Conservation (phyloP, 37 sponge, comb jelly and placozoan genomes). For the Petrosia ficiformis region DNA sequence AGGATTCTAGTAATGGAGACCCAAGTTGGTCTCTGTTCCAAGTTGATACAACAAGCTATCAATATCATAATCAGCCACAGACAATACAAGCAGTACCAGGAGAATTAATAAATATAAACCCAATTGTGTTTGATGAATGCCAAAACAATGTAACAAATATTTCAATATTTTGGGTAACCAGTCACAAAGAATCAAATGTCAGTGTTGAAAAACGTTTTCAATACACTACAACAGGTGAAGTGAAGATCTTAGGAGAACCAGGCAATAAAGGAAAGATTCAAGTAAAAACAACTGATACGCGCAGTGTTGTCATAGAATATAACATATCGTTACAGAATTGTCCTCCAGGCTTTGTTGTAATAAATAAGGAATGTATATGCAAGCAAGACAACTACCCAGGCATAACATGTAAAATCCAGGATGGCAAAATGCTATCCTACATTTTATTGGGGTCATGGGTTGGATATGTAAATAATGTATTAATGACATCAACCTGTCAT, state of each 20-base stretch:
- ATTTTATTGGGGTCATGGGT: neutral
- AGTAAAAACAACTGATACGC: neutral
- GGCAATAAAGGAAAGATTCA: neutral
- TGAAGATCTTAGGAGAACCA: neutral
- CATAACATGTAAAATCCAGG: neutral
- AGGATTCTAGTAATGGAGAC: no score
- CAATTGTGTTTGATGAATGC: neutral
- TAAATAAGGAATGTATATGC: neutral
- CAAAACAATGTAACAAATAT: neutral
- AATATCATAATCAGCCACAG: no score
- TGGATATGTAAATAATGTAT: neutral
- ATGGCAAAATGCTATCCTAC: no score
- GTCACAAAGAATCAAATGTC: neutral
- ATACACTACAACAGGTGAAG: neutral
- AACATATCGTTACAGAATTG: neutral
- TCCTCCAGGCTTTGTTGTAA: conserved; percentile 11
- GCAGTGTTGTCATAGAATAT: neutral
- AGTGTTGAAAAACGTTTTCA: neutral
- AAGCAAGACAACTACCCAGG: neutral
- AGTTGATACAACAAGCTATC: no score
- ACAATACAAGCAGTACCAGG: neutral
- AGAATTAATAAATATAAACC: neutral
- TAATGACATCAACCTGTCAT: conserved; percentile 26
- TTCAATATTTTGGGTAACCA: neutral
- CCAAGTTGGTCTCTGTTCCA: no score